Conservation (phyloP, 2,113 vertebrate species). For the Procapra przewalskii region DNA sequence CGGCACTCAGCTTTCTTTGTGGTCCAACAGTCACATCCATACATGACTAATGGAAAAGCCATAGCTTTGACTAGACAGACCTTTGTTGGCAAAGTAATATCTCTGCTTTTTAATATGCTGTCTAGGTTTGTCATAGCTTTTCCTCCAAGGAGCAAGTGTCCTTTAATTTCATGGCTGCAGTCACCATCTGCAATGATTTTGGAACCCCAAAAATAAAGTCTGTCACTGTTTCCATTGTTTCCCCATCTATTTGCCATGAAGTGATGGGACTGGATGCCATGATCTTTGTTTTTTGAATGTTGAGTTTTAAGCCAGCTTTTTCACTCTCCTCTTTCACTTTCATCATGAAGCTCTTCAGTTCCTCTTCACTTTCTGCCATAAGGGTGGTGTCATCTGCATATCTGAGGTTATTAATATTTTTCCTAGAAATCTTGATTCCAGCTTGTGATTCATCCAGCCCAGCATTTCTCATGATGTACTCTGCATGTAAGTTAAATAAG, state of each 20-base stretch:
- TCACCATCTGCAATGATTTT: not conserved
- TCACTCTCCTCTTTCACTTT: not conserved
- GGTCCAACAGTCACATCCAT: not conserved
- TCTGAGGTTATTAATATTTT: not conserved
- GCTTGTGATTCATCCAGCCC: not conserved
- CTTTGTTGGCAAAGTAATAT: not conserved
- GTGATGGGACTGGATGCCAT: not conserved
- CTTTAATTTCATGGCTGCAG: not conserved
- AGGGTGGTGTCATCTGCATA: not conserved
- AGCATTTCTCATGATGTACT: not conserved
- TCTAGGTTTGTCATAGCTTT: not conserved
- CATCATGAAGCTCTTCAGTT: not conserved
- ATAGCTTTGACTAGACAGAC: not conserved
- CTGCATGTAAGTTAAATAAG: not conserved
- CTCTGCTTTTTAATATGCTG: not conserved
- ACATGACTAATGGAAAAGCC: not conserved
- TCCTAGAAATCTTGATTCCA: not conserved
- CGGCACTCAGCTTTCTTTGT: not conserved
- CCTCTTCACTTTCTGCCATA: not conserved
- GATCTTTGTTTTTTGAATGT: not conserved
- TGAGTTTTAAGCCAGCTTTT: not conserved
- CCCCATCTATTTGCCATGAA: not conserved
- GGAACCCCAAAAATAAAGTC: not conserved
- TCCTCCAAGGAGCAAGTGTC: not conserved
- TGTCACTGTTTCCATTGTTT: not conserved